Base-by-base conservation (phyloP, 2,113 vertebrate species). In the Jaculus jaculus region DNA sequence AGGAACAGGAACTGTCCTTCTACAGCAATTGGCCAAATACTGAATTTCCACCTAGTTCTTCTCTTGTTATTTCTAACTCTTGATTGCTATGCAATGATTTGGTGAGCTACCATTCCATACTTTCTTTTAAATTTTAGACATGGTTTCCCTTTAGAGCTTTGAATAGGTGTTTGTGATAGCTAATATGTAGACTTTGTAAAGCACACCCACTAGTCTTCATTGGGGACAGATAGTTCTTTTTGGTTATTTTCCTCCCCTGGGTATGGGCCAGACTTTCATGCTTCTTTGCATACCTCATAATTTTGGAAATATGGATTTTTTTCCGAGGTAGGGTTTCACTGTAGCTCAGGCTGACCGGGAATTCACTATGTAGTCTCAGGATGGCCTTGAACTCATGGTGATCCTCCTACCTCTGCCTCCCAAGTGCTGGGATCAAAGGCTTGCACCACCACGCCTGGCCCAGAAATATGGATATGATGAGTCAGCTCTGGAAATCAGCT, bases 11-110 rank as follows among this genome's bases (percentile, higher is more conserved):
- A 82, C 30, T 75, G 34, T 88, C 30, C 66, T 7, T 47, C 69
- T n/a, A 11, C 37, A 82, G 21, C 28, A 82, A 60, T 34, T 75
- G 42, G 54, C 72, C 61, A 84, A 88, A 47, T 79, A 37, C 32
- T 84, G 66, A 63, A 87, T 72, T 68, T 73, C 78, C 84, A 68
- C 63, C 73, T 91, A 21, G n/a, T 78, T 89, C 47, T 92, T 83
- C 77, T 87, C 61, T 83, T 87, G 24, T 78, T 87, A 91, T 61
- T 65, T 84, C 60, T 75, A 74, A 69, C 28, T 77, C 51, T 80
- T 78, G 60, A 58, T 24, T 51, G 21, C 73, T 74, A 74, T 54
- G 88, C 58, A 69, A 4, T 0, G 39, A 80, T 54, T 84, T 87
- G n/a, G 37, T 77, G 11, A 84, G 60, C 16, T 37, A 69, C 79